These are phyloP conservation scores for Andrena haemorrhoa DNA, from an alignment of 2,888 invertebrate species.

Conservation along the genomic window DNA sequence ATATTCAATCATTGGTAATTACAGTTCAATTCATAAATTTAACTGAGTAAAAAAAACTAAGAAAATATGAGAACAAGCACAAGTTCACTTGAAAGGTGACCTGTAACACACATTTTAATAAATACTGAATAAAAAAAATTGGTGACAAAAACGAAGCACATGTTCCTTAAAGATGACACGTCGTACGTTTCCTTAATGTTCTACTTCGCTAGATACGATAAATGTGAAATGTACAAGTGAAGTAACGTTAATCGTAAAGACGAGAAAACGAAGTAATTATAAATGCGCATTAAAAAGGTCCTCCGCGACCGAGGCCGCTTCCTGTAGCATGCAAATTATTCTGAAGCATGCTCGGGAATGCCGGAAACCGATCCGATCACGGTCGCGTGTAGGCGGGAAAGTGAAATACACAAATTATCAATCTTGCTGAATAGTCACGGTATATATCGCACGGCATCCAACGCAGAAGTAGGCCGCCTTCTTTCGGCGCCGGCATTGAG, in stretches of 20 bases:
- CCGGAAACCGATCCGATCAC: slow-evolving; percentile 54
- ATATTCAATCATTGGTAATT: background rate
- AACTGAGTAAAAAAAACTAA: background rate
- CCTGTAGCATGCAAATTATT: background rate
- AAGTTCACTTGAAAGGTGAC: background rate
- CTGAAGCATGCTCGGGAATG: slow-evolving; percentile 18
- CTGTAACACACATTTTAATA: background rate
- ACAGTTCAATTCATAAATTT: background rate
- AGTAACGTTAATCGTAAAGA: background rate
- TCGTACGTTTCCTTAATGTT: background rate
- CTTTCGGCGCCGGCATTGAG: background rate
- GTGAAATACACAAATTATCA: slow-evolving; percentile 50
- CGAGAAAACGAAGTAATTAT: background rate
- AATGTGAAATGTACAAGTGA: background rate
- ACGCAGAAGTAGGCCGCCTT: background rate
- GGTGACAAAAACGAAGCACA: background rate
- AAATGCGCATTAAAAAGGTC: background rate
- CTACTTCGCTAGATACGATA: background rate
- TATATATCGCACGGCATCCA: slow-evolving; percentile 7
- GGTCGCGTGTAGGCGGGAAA: slow-evolving; percentile 68
- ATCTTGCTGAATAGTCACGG: slow-evolving; percentile 8
- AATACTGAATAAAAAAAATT: background rate
- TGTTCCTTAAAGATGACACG: slow-evolving; percentile 29
- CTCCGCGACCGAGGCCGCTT: background rate
- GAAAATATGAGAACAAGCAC: background rate